Evolutionary conservation across 2,888 invertebrate species (phyloP).

Genomic region (Cheilosia grossa): DNA sequence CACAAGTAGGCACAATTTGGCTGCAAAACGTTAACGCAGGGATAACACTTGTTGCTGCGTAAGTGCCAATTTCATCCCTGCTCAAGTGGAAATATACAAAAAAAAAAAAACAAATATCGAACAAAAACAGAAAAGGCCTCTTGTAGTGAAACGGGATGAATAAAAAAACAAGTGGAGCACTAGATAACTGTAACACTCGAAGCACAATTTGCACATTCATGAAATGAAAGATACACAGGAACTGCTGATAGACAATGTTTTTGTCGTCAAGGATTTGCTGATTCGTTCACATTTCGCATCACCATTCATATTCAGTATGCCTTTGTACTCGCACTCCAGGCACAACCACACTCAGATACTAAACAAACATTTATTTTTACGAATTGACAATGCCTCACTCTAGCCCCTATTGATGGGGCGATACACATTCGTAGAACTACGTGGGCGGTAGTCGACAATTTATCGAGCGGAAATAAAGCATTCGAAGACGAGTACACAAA

Average conservation of each 20-base stretch:
- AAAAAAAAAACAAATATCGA: slow-evolving; percentile 4
- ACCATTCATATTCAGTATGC: not conserved
- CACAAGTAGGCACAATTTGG: slow-evolving; percentile 61
- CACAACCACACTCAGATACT: not conserved
- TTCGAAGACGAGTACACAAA: slow-evolving; percentile 26
- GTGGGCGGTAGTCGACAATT: slow-evolving; percentile 17
- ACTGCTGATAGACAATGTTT: slow-evolving; percentile 30
- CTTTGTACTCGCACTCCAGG: not conserved
- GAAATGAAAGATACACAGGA: slow-evolving; percentile 31
- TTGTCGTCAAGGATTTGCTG: slow-evolving; percentile 52
- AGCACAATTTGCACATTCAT: slow-evolving; percentile 71
- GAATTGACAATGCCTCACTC: slow-evolving; percentile 27
- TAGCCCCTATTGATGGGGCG: not conserved
- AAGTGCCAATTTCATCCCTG: slow-evolving; percentile 57
- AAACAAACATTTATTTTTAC: slow-evolving; percentile 14
- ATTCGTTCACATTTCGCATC: slow-evolving; percentile 55
- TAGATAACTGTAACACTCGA: slow-evolving; percentile 42
- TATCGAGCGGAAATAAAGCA: slow-evolving; percentile 38
- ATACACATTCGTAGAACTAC: not conserved
- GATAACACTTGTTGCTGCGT: slow-evolving; percentile 64
- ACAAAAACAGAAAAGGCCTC: slow-evolving; percentile 20
- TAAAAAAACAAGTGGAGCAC: slow-evolving; percentile 3
- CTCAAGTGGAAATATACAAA: slow-evolving; percentile 50
- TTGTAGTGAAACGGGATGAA: slow-evolving; percentile 13
- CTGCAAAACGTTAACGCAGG: slow-evolving; percentile 57